phyloP scores from a whole-genome alignment of 2,888 invertebrate species.

The Pollenia griseotomentosa region DNA sequence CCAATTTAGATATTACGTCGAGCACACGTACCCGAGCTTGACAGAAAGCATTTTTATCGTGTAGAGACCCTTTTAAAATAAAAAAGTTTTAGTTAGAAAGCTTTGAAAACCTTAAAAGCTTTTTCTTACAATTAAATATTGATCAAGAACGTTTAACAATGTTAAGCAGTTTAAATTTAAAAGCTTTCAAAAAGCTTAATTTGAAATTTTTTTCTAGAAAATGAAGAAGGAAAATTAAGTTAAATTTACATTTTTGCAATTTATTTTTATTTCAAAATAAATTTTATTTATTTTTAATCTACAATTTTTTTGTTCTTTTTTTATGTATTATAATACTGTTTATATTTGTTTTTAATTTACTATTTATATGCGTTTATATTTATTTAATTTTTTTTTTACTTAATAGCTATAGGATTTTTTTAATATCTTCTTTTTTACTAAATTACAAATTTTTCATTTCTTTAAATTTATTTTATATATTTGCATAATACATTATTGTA shows the following conservation, averaged over 20 bases:
- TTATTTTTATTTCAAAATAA: constrained; percentile 41
- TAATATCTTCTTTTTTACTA: constrained; percentile 66
- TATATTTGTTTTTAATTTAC: constrained; percentile 60
- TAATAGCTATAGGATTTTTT: constrained; percentile 68
- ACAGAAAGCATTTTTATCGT: too few relatives aligned
- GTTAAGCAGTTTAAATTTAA: too few relatives aligned
- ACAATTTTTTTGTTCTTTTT: constrained; percentile 74
- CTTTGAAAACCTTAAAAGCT: too few relatives aligned
- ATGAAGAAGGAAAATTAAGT: too few relatives aligned
- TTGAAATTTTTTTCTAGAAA: too few relatives aligned
- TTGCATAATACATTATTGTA: constrained; percentile 76
- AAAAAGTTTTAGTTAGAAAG: too few relatives aligned
- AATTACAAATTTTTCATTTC: constrained; percentile 65
- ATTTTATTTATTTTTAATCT: constrained; percentile 76
- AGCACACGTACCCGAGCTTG: too few relatives aligned
- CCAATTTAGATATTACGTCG: too few relatives aligned
- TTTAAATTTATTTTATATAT: constrained; percentile 71
- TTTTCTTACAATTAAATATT: too few relatives aligned
- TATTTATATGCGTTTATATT: constrained; percentile 65
- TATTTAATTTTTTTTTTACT: constrained; percentile 50
- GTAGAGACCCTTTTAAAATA: too few relatives aligned
- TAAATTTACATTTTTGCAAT: constrained; percentile 45
- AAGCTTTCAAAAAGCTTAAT: too few relatives aligned
- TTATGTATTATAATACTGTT: constrained; percentile 75
- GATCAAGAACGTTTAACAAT: too few relatives aligned